Percentiles rank a stretch among this genome's conserved stretches.
Conservation (phyloP, 2,113 vertebrate species). For the Dinomys branickii region DNA sequence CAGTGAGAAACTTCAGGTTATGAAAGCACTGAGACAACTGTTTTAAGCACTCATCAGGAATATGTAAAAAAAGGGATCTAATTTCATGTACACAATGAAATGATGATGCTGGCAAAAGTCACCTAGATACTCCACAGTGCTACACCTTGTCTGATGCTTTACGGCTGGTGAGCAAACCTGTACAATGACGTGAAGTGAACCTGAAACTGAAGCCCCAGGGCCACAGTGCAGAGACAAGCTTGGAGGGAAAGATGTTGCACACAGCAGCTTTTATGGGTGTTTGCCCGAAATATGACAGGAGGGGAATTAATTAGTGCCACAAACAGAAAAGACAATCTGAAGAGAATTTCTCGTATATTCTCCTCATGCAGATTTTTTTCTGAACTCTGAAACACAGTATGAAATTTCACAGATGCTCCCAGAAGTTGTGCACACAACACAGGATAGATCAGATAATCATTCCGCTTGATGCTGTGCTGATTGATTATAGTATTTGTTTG, state of each 20-base stretch:
- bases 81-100: background rate
- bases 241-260: background rate
- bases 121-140: background rate
- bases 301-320: background rate
- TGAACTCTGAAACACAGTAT: background rate
- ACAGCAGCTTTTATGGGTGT: background rate
- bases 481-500: background rate
- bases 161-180: background rate
- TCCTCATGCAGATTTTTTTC: background rate
- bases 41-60: background rate
- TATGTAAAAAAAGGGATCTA: background rate
- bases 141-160: background rate
- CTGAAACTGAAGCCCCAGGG: background rate
- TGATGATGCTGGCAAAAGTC: slow-evolving; percentile 2
- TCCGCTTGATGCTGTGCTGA: background rate
- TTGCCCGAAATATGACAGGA: background rate
- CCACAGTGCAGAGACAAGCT: background rate
- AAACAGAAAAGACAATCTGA: background rate
- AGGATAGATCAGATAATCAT: background rate
- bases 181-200: background rate
- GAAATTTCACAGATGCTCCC: background rate
- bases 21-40: background rate
- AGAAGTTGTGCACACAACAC: background rate
- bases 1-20: slow-evolving; percentile 34
- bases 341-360: background rate